Conservation (phyloP, 2,797 vertebrate genomes). For the Poecile montanus region DNA sequence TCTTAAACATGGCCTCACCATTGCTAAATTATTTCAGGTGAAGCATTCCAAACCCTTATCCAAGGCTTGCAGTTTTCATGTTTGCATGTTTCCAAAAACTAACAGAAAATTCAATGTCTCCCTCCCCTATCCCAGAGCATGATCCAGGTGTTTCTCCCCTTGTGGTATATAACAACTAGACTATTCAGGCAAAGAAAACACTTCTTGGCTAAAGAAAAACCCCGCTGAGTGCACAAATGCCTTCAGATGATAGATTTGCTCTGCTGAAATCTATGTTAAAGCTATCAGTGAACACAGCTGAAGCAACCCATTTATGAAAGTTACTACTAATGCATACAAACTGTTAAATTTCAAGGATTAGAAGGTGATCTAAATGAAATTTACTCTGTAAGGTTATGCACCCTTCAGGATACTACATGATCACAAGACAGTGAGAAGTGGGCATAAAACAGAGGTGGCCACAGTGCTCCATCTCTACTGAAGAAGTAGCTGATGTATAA, state of each 20-base stretch:
- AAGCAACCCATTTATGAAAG: background rate
- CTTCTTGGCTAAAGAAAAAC: background rate
- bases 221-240: background rate
- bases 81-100: background rate
- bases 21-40: constrained; percentile 9
- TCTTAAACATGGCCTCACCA: background rate
- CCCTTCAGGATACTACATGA: background rate
- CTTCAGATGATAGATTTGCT: background rate
- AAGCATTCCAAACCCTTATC: background rate
- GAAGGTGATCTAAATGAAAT: background rate
- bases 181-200: background rate
- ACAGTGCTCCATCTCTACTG: background rate
- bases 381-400: background rate
- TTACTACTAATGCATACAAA: background rate
- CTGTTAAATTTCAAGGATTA: background rate
- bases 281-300: background rate
- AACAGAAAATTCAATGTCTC: background rate
- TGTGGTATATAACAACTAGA: background rate
- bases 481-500: background rate
- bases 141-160: background rate
- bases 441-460: background rate
- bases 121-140: background rate
- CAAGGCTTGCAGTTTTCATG: background rate
- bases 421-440: background rate
- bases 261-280: background rate